Conservation (phyloP, 2,888 invertebrate genomes). For the Eupithecia abbreviata region DNA sequence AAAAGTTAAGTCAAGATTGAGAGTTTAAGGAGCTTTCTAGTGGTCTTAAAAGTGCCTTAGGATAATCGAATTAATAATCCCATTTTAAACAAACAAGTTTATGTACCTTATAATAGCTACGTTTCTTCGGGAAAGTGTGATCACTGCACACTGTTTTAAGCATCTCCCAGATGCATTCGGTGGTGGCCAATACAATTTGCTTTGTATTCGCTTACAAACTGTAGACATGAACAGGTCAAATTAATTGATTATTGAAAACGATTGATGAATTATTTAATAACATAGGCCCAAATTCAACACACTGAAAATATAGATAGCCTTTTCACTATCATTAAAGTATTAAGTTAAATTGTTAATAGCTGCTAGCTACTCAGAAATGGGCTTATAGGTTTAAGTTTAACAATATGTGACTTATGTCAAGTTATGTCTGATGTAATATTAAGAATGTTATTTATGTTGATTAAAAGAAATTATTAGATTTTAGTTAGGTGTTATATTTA, state of each 20-base stretch:
- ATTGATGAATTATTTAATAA: background rate
- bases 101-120: background rate
- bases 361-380: background rate
- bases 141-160: background rate
- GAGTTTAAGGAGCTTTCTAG: background rate
- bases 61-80: constrained; percentile 12
- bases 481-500: constrained; percentile 49
- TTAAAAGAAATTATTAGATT: constrained; percentile 35
- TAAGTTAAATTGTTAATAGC: background rate
- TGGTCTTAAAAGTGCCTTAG: constrained; percentile 31
- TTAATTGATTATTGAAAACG: background rate
- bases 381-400: background rate
- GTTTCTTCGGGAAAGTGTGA: background rate
- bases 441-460: constrained; percentile 21
- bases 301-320: too few relatives aligned
- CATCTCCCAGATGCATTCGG: background rate
- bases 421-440: constrained; percentile 1
- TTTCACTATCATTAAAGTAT: background rate
- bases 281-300: background rate
- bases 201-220: background rate
- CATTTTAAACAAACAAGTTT: background rate
- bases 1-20: background rate
- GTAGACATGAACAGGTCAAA: background rate
- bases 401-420: background rate
- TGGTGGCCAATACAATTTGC: background rate